phyloP scores from a whole-genome alignment of 2,113 vertebrate species.

The Cyanoliseus patagonus region DNA sequence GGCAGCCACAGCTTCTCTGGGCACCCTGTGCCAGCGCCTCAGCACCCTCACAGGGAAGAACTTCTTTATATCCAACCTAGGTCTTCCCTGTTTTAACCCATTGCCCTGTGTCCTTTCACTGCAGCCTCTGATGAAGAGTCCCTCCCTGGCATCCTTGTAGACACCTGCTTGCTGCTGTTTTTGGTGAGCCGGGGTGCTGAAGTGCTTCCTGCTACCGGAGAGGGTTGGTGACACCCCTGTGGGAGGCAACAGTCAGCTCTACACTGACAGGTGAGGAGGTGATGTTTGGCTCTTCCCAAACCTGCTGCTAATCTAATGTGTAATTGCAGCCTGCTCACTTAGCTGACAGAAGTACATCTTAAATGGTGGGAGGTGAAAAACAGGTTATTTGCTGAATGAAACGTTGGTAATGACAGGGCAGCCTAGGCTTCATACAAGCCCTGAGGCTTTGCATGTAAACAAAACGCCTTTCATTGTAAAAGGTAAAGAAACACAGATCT shows the following conservation, averaged over 20 bases:
- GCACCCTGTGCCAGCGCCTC: neutral
- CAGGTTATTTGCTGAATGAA: neutral
- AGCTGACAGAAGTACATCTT: neutral
- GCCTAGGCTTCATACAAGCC: neutral
- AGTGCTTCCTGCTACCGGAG: accelerated
- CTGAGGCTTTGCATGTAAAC: neutral
- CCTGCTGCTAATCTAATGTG: neutral
- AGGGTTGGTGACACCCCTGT: accelerated
- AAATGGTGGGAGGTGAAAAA: neutral
- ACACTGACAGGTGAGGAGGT: neutral
- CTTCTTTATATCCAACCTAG: neutral
- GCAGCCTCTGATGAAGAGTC: neutral
- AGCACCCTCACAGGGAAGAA: neutral
- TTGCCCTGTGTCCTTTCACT: neutral
- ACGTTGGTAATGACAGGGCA: neutral
- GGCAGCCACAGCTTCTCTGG: neutral
- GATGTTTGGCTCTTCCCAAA: neutral
- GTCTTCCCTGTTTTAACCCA: neutral
- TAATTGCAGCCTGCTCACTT: neutral
- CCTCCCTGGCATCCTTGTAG: neutral
- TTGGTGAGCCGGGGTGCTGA: too few species aligned
- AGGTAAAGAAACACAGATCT: neutral
- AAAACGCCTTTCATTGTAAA: neutral
- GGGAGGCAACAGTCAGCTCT: neutral
- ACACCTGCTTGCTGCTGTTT: neutral